Base-by-base conservation (phyloP, 2,888 invertebrate species). In the Penaeus monodon region DNA sequence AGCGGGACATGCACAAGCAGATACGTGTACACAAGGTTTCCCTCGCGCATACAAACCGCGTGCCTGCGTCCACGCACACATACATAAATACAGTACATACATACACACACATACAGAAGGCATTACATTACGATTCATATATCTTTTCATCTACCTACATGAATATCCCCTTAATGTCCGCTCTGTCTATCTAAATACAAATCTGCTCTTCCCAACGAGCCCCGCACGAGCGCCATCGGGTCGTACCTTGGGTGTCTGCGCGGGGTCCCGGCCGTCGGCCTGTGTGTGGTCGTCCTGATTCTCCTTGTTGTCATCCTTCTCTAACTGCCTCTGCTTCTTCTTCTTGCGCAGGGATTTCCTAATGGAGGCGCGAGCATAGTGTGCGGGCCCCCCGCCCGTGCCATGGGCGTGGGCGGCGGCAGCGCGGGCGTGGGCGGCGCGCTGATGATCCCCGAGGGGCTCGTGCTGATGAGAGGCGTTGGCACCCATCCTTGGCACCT, bases 261-360 rank as follows among this genome's bases (percentile, higher is more conserved):
- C 63, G 10, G 44, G 49, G 3, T 85, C 79, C 12, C 80, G 38
- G 2, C 64, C 77, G 1, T 79, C 79, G 10, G 22, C n/a, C n/a
- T 17, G 12, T 8, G 38, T 22, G 38, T 85, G 73, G n/a, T 85
- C 73, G 22, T 49, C 63, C 27, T 85, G 85, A 64, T 85, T 85
- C 65, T 85, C 85, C 73, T 85, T 85, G 78, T 85, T 85, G 24
- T 85, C 38, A 20, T 85, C 80, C 33, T 63, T 66, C 2, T 85
- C 70, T 63, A 79, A 64, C 64, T 49, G 64, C 70, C 70, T 78
- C 73, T 85, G 64, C 27, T 65, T 38, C 73, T 85, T 85, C 84
- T 84, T 84, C 78, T 80, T 85, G 73, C 85, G 33, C 38, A 85
- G 85, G 27, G 85, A 85, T 44, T 85, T 85, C 73, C 85, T 79